Evolutionary conservation across 2,888 invertebrate species (phyloP), one percentile per base, ranked within the genome.

Genomic region (Euclidia mi): DNA sequence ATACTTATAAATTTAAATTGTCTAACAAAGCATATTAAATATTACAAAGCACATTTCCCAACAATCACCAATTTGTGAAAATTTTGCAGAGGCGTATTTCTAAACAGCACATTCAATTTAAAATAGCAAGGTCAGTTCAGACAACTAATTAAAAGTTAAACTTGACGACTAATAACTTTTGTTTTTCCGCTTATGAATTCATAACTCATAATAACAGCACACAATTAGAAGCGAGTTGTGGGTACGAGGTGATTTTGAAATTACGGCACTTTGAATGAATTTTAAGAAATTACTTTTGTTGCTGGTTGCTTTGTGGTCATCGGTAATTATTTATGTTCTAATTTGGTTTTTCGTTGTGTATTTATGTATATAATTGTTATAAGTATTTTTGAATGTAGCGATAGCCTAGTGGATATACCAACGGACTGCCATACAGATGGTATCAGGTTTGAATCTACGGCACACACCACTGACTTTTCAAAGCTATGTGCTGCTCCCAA

Each of bases 131-230:
- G 72, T 69, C 65, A 76, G 45, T 65, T 67, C 57, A 61, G 60
- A 65, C 65, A 82, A 85, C 81, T 83, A 87, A 87, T 87, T 87
- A 85, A 84, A 86, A 87, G 74, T 86, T 83, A 61, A 59, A 73
- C 56, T 77, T 76, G 66, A 72, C 73, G 72, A 71, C 61, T 82
- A 85, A 87, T 78, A 70, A 81, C 78, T 81, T 85, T 84, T 82
- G 84, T 83, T 84, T 82, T 84, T 79, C 72, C 74, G 75, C 67
- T 81, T 75, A 83, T 81, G 78, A 82, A 85, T 84, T 81, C 75
- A 80, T 83, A 82, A 84, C 77, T 78, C 73, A 72, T 69, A 59
- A 76, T 62, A 56, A 69, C 73, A 69, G 71, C 47, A 66, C 66
- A 71, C 78, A 72, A 81, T 82, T 79, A 81, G 68, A 37, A 31